These are phyloP conservation scores for Drosophila koepferae DNA, from an alignment of 2,888 invertebrate genomes.

Conservation along the genomic window DNA sequence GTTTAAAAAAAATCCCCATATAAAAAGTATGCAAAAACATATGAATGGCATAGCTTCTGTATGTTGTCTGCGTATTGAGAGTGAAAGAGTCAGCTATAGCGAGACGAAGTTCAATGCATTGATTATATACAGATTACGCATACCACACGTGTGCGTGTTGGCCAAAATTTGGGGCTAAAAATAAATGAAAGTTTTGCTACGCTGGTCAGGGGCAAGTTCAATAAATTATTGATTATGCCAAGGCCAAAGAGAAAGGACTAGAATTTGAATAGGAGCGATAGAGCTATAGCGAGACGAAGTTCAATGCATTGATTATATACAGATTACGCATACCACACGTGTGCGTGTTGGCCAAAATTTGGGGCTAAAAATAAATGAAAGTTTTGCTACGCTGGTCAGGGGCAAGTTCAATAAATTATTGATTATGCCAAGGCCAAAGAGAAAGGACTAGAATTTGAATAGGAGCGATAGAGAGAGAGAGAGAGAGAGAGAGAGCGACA, in stretches of 20 bases:
- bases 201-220: conserved; percentile 30
- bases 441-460: not conserved
- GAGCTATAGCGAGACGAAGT: conserved; percentile 23
- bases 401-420: conserved; percentile 68
- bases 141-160: conserved; percentile 34
- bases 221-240: conserved; percentile 68
- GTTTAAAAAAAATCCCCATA: too few relatives aligned
- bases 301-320: conserved; percentile 66
- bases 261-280: not conserved
- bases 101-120: conserved; percentile 65
- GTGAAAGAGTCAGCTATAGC: not conserved
- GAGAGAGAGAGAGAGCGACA: not conserved
- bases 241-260: not conserved
- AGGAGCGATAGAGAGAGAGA: not conserved
- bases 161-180: conserved; percentile 27
- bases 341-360: conserved; percentile 9
- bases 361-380: conserved; percentile 48
- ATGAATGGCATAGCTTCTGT: conserved; percentile 34
- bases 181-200: conserved; percentile 44
- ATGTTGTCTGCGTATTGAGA: conserved; percentile 28
- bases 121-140: conserved; percentile 56
- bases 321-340: conserved; percentile 53
- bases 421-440: conserved; percentile 31
- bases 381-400: conserved; percentile 21
- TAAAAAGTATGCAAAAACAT: too few relatives aligned